Evolutionary conservation across 1,140 invertebrate genomes (phyloP), one percentile per base, ranked within the genome.

Genomic region (Drosophila trapezifrons): DNA sequence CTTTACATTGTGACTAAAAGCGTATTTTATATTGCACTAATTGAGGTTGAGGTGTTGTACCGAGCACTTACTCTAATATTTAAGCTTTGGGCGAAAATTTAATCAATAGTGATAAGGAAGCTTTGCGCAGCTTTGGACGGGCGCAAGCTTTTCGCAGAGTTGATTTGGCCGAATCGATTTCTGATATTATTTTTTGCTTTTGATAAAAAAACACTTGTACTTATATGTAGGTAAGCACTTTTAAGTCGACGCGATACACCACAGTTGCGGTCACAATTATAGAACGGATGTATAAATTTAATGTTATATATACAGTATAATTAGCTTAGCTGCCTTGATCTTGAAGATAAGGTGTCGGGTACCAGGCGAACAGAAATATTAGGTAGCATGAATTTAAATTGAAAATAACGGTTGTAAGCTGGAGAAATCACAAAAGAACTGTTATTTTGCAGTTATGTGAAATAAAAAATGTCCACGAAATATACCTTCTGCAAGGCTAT

Each of bases 101-200:
- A 71, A 71, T 71, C 69, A 71, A 71, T 71, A 71, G 35, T 71
- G 69, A 71, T 71, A 71, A 71, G 69, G 10, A 71, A 71, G 69
- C 69, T 71, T 70, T 56, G 15, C 3, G 1, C 13, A 70, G 67
- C 67, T 71, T 71, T 69, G 7, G 7, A 8, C 4, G 0, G 22
- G 8, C 12, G 2, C 17, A 25, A 71, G 67, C 67, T 71, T 71
- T 70, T 20, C 27, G 18, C 69, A 71, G 69, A 35, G 69, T 38
- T 71, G 69, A 57, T 71, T 71, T 71, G 15, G 7, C 3, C 1
- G 9, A 70, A 71, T 71, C 69, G 69, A 71, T 58, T 71, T 58
- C 17, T 59, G 54, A 59, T 29, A 20, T 43, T 17, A 18, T 38
- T 49, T 25, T 43, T 18, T 37, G 8, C 8, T 20, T 22, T 52